Conservation (phyloP, 2,797 vertebrate species). For the Petrocephalus sullivani region DNA sequence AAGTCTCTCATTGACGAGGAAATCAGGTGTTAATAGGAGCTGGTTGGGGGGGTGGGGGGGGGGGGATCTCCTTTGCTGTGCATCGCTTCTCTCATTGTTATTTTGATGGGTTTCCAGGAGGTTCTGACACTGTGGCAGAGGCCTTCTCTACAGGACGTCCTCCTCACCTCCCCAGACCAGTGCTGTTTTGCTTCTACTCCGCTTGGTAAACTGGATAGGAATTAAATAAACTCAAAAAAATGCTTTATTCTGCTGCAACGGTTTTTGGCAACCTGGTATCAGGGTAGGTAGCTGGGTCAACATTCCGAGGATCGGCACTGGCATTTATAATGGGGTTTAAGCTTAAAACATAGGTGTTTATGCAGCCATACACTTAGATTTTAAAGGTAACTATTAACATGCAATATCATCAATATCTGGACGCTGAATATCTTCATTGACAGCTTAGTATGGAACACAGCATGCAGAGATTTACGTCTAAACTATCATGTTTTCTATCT, state of each 20-base stretch:
- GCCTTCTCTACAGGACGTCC: background rate
- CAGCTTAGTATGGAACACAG: background rate
- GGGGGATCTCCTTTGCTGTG: background rate
- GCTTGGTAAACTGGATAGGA: background rate
- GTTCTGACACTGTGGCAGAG: no score
- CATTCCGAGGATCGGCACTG: background rate
- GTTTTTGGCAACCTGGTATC: background rate
- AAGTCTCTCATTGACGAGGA: conserved; percentile 38
- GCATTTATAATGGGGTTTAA: background rate
- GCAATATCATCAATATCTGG: background rate
- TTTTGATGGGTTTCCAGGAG: conserved; percentile 8
- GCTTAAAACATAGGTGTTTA: background rate
- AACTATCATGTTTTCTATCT: background rate
- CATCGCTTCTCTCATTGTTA: conserved; percentile 17
- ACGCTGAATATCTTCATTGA: background rate
- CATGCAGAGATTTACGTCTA: background rate
- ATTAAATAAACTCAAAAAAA: background rate
- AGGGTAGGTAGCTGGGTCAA: background rate
- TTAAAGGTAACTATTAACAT: background rate
- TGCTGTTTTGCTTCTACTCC: background rate
- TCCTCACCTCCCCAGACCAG: background rate
- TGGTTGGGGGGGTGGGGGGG: conserved; percentile 18
- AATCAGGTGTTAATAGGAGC: conserved; percentile 38
- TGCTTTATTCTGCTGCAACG: background rate
- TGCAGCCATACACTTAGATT: background rate